phyloP scores from a whole-genome alignment of 2,113 vertebrate species.

The Larimichthys crocea region DNA sequence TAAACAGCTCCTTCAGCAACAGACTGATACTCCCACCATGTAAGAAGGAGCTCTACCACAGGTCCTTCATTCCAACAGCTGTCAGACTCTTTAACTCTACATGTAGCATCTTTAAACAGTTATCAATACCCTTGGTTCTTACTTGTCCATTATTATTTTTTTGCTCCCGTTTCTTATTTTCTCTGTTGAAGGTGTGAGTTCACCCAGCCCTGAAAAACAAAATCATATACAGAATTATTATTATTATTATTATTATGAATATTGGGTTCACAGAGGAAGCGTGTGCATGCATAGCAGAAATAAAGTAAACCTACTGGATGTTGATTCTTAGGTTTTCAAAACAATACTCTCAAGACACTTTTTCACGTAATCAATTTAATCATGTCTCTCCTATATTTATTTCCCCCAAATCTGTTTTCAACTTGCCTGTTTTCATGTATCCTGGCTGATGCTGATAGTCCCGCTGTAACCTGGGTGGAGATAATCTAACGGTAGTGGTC shows the following conservation, averaged over 20 bases:
- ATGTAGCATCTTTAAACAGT: not conserved
- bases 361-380: not conserved
- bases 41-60: not conserved
- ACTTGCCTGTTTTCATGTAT: slow-evolving; percentile 43
- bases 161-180: not conserved
- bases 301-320: not conserved
- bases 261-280: not conserved
- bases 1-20: too few species aligned
- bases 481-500: slow-evolving; percentile 47
- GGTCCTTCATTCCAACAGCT: not conserved
- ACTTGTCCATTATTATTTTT: slow-evolving; percentile 55
- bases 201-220: slow-evolving; percentile 46
- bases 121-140: slow-evolving; percentile 22
- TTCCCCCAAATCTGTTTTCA: not conserved
- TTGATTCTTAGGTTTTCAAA: not conserved
- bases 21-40: too few species aligned
- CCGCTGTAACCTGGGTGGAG: slow-evolving; percentile 53
- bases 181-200: slow-evolving; percentile 18
- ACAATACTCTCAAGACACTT: not conserved
- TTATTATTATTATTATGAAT: too few species aligned
- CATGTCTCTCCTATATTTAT: not conserved
- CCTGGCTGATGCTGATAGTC: slow-evolving; percentile 41
- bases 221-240: slow-evolving; percentile 2
- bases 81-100: not conserved
- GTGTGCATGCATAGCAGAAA: not conserved